These are phyloP conservation scores for Brachionus koreanus DNA, from an alignment of 1,140 invertebrate genomes.

Conservation along the genomic window DNA sequence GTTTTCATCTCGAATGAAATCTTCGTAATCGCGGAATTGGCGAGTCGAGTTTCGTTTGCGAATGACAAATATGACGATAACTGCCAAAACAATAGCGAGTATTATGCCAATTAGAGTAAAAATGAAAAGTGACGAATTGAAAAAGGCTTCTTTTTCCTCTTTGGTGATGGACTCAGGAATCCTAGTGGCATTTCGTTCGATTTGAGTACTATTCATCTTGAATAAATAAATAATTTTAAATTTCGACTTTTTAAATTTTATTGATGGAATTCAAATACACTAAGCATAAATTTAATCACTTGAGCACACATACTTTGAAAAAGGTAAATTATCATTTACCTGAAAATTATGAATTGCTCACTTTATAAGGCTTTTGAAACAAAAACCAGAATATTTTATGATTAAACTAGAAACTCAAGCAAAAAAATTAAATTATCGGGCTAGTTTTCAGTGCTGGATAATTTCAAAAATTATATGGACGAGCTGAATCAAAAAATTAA, in stretches of 20 bases:
- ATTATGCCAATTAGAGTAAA: background rate
- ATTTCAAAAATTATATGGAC: background rate
- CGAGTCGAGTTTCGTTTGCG: background rate
- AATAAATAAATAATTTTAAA: background rate
- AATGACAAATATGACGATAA: slow-evolving; percentile 15
- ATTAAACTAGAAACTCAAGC: background rate
- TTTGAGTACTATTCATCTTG: background rate
- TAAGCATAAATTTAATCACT: background rate
- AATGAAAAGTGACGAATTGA: slow-evolving; percentile 5
- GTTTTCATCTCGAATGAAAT: background rate
- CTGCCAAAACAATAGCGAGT: background rate
- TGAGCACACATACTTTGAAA: background rate
- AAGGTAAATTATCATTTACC: slow-evolving; percentile 8
- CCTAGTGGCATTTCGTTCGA: background rate
- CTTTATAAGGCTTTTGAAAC: background rate
- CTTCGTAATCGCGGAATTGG: background rate
- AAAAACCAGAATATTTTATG: background rate
- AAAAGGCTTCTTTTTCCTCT: slow-evolving; percentile 3
- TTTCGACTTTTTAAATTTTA: background rate
- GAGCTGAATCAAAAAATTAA: background rate
- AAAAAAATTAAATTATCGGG: background rate
- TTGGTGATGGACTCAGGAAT: background rate
- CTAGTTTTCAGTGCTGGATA: background rate
- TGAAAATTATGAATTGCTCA: background rate
- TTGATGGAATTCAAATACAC: background rate